Evolutionary conservation across 2,797 vertebrate species (phyloP).

Genomic region (Ateles fusciceps): DNA sequence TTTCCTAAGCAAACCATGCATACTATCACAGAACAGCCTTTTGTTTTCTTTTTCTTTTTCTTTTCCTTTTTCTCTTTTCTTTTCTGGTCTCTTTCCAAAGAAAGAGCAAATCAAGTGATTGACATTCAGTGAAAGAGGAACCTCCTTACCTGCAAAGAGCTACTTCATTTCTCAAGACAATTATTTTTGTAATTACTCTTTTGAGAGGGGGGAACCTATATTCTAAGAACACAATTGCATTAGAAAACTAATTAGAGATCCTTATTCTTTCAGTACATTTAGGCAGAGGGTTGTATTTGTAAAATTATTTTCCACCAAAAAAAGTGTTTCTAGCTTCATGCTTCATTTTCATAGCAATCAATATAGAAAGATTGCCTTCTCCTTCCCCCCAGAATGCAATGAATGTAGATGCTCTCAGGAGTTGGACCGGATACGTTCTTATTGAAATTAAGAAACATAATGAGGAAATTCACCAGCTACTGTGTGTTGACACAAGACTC

Average conservation of each 20-base stretch:
- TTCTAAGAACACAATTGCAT: constrained; percentile 44
- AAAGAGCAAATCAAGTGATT: not conserved
- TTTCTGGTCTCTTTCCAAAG: not conserved
- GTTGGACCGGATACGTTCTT: not conserved
- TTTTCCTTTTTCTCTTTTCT: too few species aligned
- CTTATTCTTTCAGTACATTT: constrained; percentile 49
- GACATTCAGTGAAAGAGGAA: constrained; percentile 25
- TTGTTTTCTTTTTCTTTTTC: not conserved
- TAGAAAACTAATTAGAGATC: constrained; percentile 41
- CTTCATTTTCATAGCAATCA: constrained; percentile 59
- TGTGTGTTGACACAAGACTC: not conserved
- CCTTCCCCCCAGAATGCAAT: constrained; percentile 7
- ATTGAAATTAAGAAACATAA: constrained; percentile 58
- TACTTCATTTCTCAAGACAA: constrained; percentile 19
- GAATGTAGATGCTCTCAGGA: constrained; percentile 11
- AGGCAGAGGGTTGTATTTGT: constrained; percentile 48
- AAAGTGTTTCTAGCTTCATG: not conserved
- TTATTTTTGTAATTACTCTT: constrained; percentile 58
- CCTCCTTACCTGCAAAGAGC: not conserved
- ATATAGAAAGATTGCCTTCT: constrained; percentile 53
- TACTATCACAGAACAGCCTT: not conserved
- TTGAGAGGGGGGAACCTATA: not conserved
- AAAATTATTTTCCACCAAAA: constrained; percentile 54
- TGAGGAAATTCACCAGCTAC: constrained; percentile 19
- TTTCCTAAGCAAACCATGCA: constrained; percentile 15